Base-by-base conservation (phyloP, 1,140 invertebrate genomes). In the Brachystomella parvula region DNA sequence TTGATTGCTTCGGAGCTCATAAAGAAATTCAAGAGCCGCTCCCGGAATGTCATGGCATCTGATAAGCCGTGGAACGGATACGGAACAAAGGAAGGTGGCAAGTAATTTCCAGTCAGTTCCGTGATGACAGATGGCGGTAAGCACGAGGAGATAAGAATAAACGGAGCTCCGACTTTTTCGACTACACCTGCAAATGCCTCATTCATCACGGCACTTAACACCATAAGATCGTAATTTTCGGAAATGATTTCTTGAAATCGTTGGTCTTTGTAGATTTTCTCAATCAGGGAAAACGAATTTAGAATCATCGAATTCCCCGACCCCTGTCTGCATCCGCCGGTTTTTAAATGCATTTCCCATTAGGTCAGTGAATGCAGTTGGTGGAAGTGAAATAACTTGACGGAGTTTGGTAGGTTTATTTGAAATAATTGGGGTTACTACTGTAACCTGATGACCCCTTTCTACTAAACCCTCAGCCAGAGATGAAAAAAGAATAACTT, bases 11-110 rank as follows among this genome's bases (percentile, higher is more conserved):
- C n/a, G 17, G 0, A 3, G n/a, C 6, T 47, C 3, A 39, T 3
- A n/a, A 9, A n/a, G 12, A 65, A 32, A 35, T 88, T 88, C 0
- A 77, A 72, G 17, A 83, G 73, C 62, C 86, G 76, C 68, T 86
- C 78, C 74, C 78, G 82, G 47, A 87, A 82, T 26, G 74, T 81
- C 83, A 86, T 83, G 3, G 76, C 71, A 60, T 83, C 77, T 0
- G 79, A 76, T 33, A 79, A 81, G 0, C 77, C 74, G 1, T 58
- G 56, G 19, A 78, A 57, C 59, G 81, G 83, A 28, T 28, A 15
- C 1, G 68, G 64, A 12, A 66, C 63, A 53, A 66, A 69, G 12
- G 68, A 66, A 0, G 53, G 53, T 2, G 68, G 68, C 3, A 33
- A 21, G n/a, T 28, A 53, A 19, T 61, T 57, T 1, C 68, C 68